Evolutionary conservation across 30 jellyfish, hydroid and myxozoan species (phyloP).

Genomic region (Haliclystus octoradiatus): DNA sequence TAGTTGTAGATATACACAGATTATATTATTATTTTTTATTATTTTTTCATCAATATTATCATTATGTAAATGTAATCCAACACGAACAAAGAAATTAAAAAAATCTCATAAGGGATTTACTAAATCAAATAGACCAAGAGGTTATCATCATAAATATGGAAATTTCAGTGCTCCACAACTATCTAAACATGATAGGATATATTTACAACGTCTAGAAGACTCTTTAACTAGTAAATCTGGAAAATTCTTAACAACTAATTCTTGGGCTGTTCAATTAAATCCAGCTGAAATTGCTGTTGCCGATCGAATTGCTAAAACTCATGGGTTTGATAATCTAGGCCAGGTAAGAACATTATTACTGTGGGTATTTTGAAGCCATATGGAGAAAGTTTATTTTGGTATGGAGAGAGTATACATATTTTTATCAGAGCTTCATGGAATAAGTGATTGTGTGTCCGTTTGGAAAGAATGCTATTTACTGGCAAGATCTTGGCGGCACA

Average conservation of each 20-base stretch:
- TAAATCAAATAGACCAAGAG: not conserved
- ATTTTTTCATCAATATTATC: not conserved
- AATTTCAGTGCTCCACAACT: conserved; percentile 88
- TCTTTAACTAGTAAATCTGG: conserved; percentile 76
- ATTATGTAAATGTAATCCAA: not conserved
- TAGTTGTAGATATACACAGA: not conserved
- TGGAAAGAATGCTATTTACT: no score
- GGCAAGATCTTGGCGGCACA: no score
- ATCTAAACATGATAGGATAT: conserved; percentile 49
- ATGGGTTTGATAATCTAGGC: conserved; percentile 91
- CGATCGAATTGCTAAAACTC: conserved; percentile 85
- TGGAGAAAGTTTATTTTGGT: no score
- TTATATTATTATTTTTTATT: no score
- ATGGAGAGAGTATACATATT: no score
- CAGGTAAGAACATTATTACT: conserved; percentile 45
- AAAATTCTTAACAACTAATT: conserved; percentile 56
- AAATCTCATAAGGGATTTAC: not conserved
- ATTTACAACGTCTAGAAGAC: conserved; percentile 83
- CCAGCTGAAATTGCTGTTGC: conserved; percentile 98
- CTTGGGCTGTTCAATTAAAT: conserved; percentile 98
- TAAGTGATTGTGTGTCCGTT: no score
- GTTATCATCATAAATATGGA: conserved; percentile 11
- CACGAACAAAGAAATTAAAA: not conserved
- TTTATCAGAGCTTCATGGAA: no score
- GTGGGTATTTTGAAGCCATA: no score